Evolutionary conservation across 1,140 invertebrate genomes (phyloP), one percentile per base, ranked within the genome.

Genomic region (Theocolax elegans): DNA sequence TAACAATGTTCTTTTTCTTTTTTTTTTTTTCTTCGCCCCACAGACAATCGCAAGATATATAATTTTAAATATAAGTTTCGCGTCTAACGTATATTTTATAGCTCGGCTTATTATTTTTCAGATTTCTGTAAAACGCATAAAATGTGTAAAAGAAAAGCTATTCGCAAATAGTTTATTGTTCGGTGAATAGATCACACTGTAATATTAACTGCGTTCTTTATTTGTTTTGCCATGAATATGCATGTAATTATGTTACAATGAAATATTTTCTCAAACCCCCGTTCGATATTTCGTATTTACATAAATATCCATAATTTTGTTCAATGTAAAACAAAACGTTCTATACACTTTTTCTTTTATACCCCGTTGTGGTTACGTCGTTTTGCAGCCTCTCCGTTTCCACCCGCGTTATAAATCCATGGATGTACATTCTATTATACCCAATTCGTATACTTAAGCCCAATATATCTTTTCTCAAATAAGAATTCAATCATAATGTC

Each of bases 181-280:
- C n/a, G 58, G 19, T 17, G 6, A 17, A 7, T 42, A 27, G 40
- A 44, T 60, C 23, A 23, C 40, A 15, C 21, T 17, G 27, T n/a
- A 10, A 44, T 42, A 42, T 59, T 44, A 42, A 59, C 23, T n/a
- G 8, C 60, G 25, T n/a, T 25, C 29, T 25, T 10, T 23, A n/a
- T 19, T 51, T 9, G 10, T 49, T 48, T n/a, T n/a, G n/a, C n/a
- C n/a, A 53, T 21, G 48, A 27, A 13, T 49, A n/a, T n/a, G n/a
- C n/a, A 7, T 38, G 15, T 21, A 23, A 64, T 51, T 51, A 23
- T 7, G 31, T 27, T 15, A 64, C 42, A 49, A 49, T 62, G n/a
- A 62, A 62, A n/a, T 8, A 62, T n/a, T 60, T 46, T 60, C 9
- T 46, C 42, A 25, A 27, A 17, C 58, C 46, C 25, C 35, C 25